These are phyloP conservation scores for Oryzaephilus surinamensis DNA, from an alignment of 1,140 invertebrate species.

Conservation along the genomic window DNA sequence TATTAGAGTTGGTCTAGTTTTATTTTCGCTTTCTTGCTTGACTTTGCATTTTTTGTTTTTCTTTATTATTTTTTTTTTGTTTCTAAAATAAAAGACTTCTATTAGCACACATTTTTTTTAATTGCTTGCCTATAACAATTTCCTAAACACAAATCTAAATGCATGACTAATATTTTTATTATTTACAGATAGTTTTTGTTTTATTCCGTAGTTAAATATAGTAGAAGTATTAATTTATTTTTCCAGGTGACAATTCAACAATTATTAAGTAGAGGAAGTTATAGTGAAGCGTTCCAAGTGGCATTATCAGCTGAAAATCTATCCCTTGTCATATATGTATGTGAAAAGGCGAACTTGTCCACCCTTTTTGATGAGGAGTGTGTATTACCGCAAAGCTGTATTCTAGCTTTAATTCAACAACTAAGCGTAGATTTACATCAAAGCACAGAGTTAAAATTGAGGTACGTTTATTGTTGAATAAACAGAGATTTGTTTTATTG, in stretches of 20 bases:
- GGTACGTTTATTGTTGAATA: constrained; percentile 42
- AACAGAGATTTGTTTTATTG: background rate
- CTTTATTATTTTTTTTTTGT: constrained; percentile 6
- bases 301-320: constrained; percentile 80
- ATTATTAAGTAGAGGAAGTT: constrained; percentile 61
- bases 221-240: too few relatives aligned
- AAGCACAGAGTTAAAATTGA: constrained; percentile 80
- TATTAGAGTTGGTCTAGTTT: background rate
- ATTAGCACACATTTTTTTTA: too few relatives aligned
- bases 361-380: constrained; percentile 63
- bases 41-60: background rate
- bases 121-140: too few relatives aligned
- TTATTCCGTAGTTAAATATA: constrained; percentile 3
- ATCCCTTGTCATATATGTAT: constrained; percentile 69
- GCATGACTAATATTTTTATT: constrained; percentile 1
- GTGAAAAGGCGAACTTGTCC: constrained; percentile 66
- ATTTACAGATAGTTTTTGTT: constrained; percentile 4
- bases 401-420: constrained; percentile 87
- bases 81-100: constrained; percentile 3
- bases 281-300: constrained; percentile 81
- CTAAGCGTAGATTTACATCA: constrained; percentile 74
- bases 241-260: too few relatives aligned
- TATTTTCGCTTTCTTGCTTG: constrained; percentile 1
- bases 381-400: constrained; percentile 69
- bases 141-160: too few relatives aligned